A percentile compares a stretch with the other conserved stretches of the same genome.
These are phyloP conservation scores for Thymelicus lineola DNA, from an alignment of 2,888 invertebrate genomes.

Conservation along the genomic window DNA sequence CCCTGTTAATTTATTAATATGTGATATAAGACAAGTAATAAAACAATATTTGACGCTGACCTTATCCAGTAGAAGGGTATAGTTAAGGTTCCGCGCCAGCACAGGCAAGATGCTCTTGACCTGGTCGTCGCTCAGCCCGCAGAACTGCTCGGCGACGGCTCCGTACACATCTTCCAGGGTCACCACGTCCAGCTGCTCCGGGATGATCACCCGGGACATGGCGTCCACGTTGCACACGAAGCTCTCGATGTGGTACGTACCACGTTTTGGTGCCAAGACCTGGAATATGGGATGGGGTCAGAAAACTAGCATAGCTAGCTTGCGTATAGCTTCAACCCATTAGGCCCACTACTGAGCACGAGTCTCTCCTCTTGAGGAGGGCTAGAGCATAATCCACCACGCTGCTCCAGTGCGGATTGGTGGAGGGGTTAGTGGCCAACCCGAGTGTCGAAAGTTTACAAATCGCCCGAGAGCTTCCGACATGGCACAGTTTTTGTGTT, in stretches of 20 bases:
- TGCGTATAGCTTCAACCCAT: too few relatives aligned
- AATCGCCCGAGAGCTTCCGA: too few relatives aligned
- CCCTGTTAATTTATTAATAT: too few relatives aligned
- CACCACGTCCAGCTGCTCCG: conserved; percentile 57
- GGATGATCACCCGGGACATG: conserved; percentile 60
- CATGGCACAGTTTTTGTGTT: too few relatives aligned
- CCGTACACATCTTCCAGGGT: conserved; percentile 63
- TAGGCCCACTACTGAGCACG: too few relatives aligned
- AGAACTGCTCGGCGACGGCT: conserved; percentile 76
- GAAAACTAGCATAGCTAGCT: too few relatives aligned
- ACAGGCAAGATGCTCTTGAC: conserved; percentile 69
- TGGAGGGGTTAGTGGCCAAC: too few relatives aligned
- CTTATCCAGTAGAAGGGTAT: conserved; percentile 61
- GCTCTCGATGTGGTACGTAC: conserved; percentile 55
- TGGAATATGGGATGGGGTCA: conserved; percentile 42
- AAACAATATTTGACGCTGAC: conserved; percentile 47
- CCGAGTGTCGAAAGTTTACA: too few relatives aligned
- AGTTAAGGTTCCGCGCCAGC: conserved; percentile 75
- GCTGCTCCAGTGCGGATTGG: too few relatives aligned
- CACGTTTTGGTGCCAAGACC: conserved; percentile 60
- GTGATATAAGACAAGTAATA: too few relatives aligned
- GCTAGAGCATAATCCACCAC: too few relatives aligned
- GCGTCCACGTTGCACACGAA: conserved; percentile 65
- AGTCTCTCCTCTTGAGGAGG: too few relatives aligned
- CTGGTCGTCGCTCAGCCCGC: conserved; percentile 67